Evolutionary conservation across 2,113 vertebrate genomes (phyloP).

Genomic region (Daphoenositta chrysoptera): DNA sequence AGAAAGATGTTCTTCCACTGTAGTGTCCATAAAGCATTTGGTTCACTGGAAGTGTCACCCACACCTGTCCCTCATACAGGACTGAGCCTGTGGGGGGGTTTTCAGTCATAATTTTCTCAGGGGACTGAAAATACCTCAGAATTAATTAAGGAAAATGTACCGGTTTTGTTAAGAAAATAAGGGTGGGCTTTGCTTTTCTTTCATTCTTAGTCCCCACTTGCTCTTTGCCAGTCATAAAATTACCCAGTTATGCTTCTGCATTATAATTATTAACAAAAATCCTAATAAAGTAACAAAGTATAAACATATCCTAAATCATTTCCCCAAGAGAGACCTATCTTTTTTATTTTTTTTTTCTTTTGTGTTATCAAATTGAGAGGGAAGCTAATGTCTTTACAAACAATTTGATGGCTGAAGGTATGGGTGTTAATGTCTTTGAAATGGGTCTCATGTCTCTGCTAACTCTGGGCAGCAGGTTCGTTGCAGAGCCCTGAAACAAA

Average conservation of each 20-base stretch:
- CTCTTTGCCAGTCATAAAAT: background rate
- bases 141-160: background rate
- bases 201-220: background rate
- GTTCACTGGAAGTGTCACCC: background rate
- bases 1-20: background rate
- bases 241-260: background rate
- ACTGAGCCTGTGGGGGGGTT: accelerated
- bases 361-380: background rate
- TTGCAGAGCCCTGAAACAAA: too few relatives aligned
- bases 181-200: background rate
- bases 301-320: background rate
- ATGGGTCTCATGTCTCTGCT: background rate
- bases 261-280: background rate
- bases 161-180: background rate
- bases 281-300: background rate
- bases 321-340: background rate
- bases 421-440: accelerated
- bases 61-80: too few relatives aligned
- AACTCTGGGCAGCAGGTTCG: background rate
- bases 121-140: background rate
- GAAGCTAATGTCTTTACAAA: background rate
- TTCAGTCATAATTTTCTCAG: background rate
- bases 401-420: background rate
- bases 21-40: background rate
- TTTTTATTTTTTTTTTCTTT: too few relatives aligned